Percentiles rank a stretch among this genome's conserved stretches.
phyloP scores from a whole-genome alignment of 2,113 vertebrate genomes.

The Pelvicachromis taeniatus region DNA sequence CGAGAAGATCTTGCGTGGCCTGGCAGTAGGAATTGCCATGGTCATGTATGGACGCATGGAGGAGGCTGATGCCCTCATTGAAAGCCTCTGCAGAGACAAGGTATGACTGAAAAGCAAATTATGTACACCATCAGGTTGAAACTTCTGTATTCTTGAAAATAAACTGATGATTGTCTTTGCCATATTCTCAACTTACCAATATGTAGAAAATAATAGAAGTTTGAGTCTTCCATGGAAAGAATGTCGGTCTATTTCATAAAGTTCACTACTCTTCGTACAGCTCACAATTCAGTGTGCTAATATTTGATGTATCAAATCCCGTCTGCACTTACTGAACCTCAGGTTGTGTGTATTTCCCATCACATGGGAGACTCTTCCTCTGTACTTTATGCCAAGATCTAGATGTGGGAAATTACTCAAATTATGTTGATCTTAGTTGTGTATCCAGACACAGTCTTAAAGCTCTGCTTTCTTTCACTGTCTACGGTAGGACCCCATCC shows the following conservation, averaged over 20 bases:
- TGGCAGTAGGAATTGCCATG: constrained; percentile 93
- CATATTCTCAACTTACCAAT: not conserved
- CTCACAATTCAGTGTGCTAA: not conserved
- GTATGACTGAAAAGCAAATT: constrained; percentile 49
- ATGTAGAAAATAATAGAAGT: not conserved
- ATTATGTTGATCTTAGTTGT: not conserved
- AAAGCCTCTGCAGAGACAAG: constrained; percentile 98
- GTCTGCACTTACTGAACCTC: not conserved
- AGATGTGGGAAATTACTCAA: not conserved
- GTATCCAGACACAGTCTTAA: constrained; percentile 19
- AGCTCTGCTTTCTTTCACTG: constrained; percentile 61
- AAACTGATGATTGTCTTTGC: fast-evolving
- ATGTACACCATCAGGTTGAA: not conserved
- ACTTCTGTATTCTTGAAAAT: not conserved
- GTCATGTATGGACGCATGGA: constrained; percentile 99
- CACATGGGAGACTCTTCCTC: not conserved
- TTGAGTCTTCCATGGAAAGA: not conserved
- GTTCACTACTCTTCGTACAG: not conserved
- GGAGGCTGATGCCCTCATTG: constrained; percentile 95
- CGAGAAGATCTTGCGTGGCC: constrained; percentile 94
- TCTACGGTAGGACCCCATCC: constrained; percentile 87
- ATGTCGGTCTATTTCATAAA: not conserved
- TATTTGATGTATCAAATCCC: not conserved
- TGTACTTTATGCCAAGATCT: not conserved
- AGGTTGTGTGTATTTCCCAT: not conserved